Base-by-base conservation (phyloP, 2,113 vertebrate genomes). In the Heterocephalus glaber region DNA sequence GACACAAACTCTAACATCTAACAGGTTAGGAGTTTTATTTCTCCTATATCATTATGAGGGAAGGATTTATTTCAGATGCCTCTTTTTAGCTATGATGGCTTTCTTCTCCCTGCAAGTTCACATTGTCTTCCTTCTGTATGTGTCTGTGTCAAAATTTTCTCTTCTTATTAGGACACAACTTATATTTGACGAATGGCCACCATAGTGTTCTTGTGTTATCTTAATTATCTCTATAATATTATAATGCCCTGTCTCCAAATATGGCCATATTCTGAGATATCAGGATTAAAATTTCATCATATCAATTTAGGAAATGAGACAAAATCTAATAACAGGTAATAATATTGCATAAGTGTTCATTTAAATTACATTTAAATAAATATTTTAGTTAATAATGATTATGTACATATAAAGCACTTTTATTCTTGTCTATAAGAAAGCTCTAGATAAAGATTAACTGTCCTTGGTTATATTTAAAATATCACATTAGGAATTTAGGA, bases 301-400 rank as follows among this genome's bases (percentile, higher is more conserved):
- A 60, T 4, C 7, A 52, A 47, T 44, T 89, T 52, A 33, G 38
- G 13, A 24, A 76, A 6, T 2, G 5, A 2, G 2, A 35, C 35
- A 89, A 91, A 28, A 70, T 20, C 28, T 35, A 26, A 44, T 63
- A 35, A 38, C 0, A 79, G 5, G 38, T 28, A 44, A 28, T 80
- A 22, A 63, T 70, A 60, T 22, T 17, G 56, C 47, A 61, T 87
- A 35, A 9, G 4, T 52, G 49, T 90, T 84, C 4, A 80, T 65
- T 95, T 83, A 65, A 60, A 90, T 65, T 86, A 86, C 13, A 82
- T 74, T 81, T 35, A 92, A 52, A 38, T 95, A 65, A 47, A 72
- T 6, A 44, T 79, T 58, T 68, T 76, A 68, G n/a, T 58, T 41
- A 61, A 54, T 60, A 74, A 86, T 13, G 4, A 22, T n/a, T 33